Conservation (phyloP, 2,113 vertebrate genomes). For the Daubentonia madagascariensis region DNA sequence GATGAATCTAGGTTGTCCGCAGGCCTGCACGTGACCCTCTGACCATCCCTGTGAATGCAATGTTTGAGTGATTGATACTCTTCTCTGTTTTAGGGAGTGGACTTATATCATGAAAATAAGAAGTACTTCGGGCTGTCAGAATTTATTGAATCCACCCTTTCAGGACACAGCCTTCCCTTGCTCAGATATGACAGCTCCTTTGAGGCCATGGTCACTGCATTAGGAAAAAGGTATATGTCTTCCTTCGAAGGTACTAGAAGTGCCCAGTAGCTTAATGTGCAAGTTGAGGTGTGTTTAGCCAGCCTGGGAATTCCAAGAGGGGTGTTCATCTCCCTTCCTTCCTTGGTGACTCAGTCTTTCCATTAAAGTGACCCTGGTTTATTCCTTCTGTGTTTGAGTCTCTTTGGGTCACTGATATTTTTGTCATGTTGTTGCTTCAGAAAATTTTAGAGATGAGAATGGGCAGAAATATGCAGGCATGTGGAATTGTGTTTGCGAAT, state of each 20-base stretch:
- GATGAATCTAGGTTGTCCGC: rapidly evolving
- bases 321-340: background rate
- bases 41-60: rapidly evolving
- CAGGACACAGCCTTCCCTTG: slow-evolving; percentile 92
- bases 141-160: slow-evolving; percentile 93
- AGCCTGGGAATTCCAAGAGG: background rate
- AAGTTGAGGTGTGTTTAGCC: background rate
- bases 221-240: slow-evolving; percentile 91
- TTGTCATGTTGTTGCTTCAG: background rate
- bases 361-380: background rate
- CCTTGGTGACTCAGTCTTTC: background rate
- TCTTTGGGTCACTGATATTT: background rate
- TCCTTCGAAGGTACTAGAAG: background rate
- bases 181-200: slow-evolving; percentile 96
- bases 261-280: background rate
- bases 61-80: background rate
- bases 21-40: rapidly evolving
- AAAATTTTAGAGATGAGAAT: background rate
- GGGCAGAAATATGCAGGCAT: background rate
- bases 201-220: slow-evolving; percentile 93
- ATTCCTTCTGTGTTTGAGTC: background rate
- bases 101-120: slow-evolving; percentile 93
- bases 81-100: slow-evolving; percentile 87
- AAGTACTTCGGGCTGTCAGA: slow-evolving; percentile 96
- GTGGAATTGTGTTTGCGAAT: background rate